phyloP scores from a whole-genome alignment of 2,797 vertebrate genomes.

The Crocidura indochinensis region DNA sequence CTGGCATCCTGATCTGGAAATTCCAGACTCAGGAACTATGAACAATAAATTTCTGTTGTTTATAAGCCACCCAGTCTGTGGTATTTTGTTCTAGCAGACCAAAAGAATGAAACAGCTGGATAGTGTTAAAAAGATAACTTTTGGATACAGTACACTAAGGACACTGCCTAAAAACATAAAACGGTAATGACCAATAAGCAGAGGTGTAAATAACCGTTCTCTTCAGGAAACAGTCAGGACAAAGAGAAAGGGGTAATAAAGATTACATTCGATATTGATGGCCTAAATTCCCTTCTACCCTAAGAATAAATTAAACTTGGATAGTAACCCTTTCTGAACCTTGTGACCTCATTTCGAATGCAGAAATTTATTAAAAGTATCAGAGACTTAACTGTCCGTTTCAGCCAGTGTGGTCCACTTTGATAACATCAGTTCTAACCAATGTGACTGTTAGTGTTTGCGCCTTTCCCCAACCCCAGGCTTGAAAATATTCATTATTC shows the following conservation, averaged over 20 bases:
- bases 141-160: not conserved
- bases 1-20: not conserved
- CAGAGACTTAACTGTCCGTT: not conserved
- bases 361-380: conserved; percentile 5
- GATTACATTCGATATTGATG: not conserved
- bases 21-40: not conserved
- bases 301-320: not conserved
- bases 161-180: not conserved
- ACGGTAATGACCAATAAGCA: not conserved
- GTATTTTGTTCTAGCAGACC: conserved; percentile 1
- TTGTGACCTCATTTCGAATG: conserved; percentile 1
- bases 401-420: not conserved
- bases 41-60: not conserved
- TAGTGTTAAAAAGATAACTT: conserved; percentile 11
- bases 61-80: not conserved
- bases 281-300: not conserved
- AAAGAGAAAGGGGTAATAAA: not conserved
- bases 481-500: not conserved
- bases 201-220: not conserved
- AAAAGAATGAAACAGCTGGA: not conserved
- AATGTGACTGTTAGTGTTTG: not conserved
- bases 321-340: conserved; percentile 21
- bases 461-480: not conserved
- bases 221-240: conserved; percentile 6
- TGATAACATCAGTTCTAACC: conserved; percentile 37